Evolutionary conservation across 2,113 vertebrate species (phyloP), one percentile per base, ranked within the genome.

Genomic region (Carassius carassius): DNA sequence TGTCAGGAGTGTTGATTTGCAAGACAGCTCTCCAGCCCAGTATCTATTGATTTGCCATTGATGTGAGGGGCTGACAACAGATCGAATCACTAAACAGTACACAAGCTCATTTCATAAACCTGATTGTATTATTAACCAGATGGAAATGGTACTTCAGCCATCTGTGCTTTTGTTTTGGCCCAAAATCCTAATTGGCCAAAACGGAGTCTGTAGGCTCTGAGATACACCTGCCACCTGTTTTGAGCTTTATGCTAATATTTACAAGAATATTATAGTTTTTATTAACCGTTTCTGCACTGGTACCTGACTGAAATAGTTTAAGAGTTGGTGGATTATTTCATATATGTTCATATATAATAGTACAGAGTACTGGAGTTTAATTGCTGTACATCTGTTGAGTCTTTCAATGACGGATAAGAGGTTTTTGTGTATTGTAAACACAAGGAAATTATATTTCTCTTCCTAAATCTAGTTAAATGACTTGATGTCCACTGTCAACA

Each of bases 41-140:
- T 44, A 37, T 82, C 29, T 81, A 88, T 81, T 81, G 85, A 86
- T 81, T 16, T 44, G 12, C 65, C 14, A 84, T 84, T 56, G 51
- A 62, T 63, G 69, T 58, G 19, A 19, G 47, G 70, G 19, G 67
- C 47, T 65, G 80, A 58, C 81, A 72, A 47, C 70, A 54, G 51
- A 76, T 86, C 77, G 47, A 73, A 88, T 74, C 74, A 83, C 51
- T 29, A 83, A 70, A 54, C 37, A 79, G 12, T 5, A 49, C 81
- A 75, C 78, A 62, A 12, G 56, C 67, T 72, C 49, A 16, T 70
- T 65, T 62, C 11, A 56, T 78, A 85, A 63, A 74, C 51, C 65
- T 49, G 65, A 82, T n/a, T 44, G 32, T 69, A 47, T 82, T 78
- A 85, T 51, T 56, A 78, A 78, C 62, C 25, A 41, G 60, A 19